phyloP scores from a whole-genome alignment of 2,888 invertebrate genomes.

The Conomelus anceps region DNA sequence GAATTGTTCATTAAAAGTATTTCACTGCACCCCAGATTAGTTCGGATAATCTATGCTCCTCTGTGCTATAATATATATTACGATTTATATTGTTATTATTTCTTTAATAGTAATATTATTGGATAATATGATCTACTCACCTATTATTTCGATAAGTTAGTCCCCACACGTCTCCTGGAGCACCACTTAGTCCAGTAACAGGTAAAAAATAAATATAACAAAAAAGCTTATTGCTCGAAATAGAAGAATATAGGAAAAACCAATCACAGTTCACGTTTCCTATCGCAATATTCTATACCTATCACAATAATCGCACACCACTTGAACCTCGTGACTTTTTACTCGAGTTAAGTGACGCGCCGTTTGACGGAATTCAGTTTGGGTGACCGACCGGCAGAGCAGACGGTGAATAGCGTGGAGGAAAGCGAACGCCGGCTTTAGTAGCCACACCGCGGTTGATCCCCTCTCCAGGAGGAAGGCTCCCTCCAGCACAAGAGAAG shows the following conservation, averaged over 20 bases:
- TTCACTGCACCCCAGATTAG: too few relatives aligned
- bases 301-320: not conserved
- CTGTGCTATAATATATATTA: too few relatives aligned
- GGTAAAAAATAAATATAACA: not conserved
- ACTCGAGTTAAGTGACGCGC: not conserved
- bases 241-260: not conserved
- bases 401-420: not conserved
- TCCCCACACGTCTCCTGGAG: not conserved
- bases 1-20: too few relatives aligned
- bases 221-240: not conserved
- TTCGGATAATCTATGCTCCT: too few relatives aligned
- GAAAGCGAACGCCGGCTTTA: not conserved
- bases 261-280: not conserved
- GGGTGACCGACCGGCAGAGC: not conserved
- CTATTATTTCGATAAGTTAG: not conserved
- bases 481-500: not conserved
- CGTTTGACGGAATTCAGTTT: not conserved
- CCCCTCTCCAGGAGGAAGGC: not conserved
- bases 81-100: too few relatives aligned
- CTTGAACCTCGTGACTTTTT: not conserved
- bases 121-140: too few relatives aligned
- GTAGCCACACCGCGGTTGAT: not conserved
- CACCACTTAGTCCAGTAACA: not conserved
- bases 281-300: too few relatives aligned
- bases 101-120: too few relatives aligned